phyloP scores from a whole-genome alignment of 2,797 vertebrate genomes.

The Brachymystax lenok region DNA sequence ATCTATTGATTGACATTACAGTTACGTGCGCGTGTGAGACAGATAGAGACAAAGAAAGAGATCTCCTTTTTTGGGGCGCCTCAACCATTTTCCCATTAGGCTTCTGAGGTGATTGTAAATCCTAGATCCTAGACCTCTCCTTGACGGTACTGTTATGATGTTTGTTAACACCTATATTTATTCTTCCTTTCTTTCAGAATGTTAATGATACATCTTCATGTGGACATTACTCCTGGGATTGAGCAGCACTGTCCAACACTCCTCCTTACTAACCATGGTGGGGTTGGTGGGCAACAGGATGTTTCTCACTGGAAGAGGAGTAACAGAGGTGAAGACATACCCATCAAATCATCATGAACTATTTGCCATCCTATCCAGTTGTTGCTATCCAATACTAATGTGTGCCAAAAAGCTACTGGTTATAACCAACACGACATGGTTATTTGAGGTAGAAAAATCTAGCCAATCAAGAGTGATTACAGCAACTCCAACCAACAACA shows the following conservation, averaged over 20 bases:
- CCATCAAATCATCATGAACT: conserved; percentile 51
- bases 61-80: background rate
- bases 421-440: conserved; percentile 34
- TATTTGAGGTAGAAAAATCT: conserved; percentile 38
- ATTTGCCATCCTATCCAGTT: conserved; percentile 57
- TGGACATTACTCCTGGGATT: conserved; percentile 20
- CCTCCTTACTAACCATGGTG: conserved; percentile 16
- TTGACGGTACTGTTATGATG: background rate
- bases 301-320: conserved; percentile 35
- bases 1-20: conserved; percentile 20
- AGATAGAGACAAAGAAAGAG: background rate
- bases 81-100: background rate
- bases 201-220: conserved; percentile 51
- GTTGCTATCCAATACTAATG: conserved; percentile 69
- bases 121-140: background rate
- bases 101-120: background rate
- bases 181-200: conserved; percentile 62
- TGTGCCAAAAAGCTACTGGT: conserved; percentile 72
- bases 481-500: conserved; percentile 52
- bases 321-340: conserved; percentile 34
- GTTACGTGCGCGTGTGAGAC: background rate
- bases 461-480: conserved; percentile 46
- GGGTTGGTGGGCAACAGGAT: conserved; percentile 28
- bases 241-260: conserved; percentile 20
- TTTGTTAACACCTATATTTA: conserved; percentile 8